Base-by-base conservation (phyloP, 2,113 vertebrate species). In the Odobenus rosmarus region DNA sequence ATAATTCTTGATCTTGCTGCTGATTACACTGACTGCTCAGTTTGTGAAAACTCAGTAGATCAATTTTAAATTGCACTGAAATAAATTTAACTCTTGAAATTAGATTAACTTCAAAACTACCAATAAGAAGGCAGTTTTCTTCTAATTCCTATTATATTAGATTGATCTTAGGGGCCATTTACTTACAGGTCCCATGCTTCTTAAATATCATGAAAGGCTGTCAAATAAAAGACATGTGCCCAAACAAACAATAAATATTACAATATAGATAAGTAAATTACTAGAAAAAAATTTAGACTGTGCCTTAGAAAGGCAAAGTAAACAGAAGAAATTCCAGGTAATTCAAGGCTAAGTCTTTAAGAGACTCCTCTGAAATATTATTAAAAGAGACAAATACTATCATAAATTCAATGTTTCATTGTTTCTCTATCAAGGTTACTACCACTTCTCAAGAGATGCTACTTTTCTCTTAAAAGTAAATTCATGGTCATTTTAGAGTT, bases 381-480 rank as follows among this genome's bases (percentile, higher is more conserved):
- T 71, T 93, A 95, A 79, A 88, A 91, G n/a, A 59, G 5, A 46
- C 51, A 71, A 67, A 94, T 23, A 92, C 19, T 39, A 36, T 55
- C 21, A 83, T 13, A 61, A 39, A 81, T 31, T 81, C 13, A 69
- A n/a, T 74, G n/a, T 12, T 76, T 91, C 39, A 18, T 7, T 67
- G 33, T 74, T 81, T 88, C 80, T 61, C n/a, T 59, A 76, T 79
- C n/a, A 67, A 94, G 2, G 21, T 67, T 93, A 94, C n/a, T 31
- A 69, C 10, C 62, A 53, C 51, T 90, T 93, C 96, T 74, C 67
- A 96, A 82, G 42, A 96, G 19, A 87, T 85, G 12, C 5, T 64
- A 62, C 55, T 87, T 88, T 39, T 93, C n/a, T 67, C 23, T 64
- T 64, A 76, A 72, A 92, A 88, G 18, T 53, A 92, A 83, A 80